A percentile compares a stretch with the other conserved stretches of the same genome.
Evolutionary conservation across 2,113 vertebrate genomes (phyloP).

Genomic region (Nipponia nippon): DNA sequence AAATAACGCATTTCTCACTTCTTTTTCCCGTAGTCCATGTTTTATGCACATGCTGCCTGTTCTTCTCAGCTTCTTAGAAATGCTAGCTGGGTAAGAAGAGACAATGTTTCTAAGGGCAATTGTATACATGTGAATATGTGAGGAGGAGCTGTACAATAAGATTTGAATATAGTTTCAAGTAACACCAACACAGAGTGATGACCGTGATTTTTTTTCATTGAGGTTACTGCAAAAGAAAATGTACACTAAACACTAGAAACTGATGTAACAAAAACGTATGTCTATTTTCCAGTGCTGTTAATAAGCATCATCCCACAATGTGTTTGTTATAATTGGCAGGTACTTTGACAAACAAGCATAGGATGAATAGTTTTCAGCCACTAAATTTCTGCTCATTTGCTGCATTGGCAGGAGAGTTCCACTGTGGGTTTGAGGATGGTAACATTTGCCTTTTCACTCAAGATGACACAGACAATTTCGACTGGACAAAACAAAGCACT

Average conservation of each 20-base stretch:
- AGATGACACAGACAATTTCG: conserved; percentile 95
- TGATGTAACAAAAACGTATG: fast-evolving
- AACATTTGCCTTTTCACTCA: conserved; percentile 96
- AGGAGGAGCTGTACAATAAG: neutral
- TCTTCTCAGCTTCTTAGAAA: neutral
- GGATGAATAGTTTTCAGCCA: too few species aligned
- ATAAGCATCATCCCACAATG: neutral
- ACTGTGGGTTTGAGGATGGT: conserved; percentile 96
- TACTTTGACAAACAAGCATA: neutral
- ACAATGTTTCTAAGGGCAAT: neutral
- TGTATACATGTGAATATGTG: neutral
- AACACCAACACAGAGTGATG: neutral
- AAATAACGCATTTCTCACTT: neutral
- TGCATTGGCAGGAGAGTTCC: conserved; percentile 88
- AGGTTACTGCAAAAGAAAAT: neutral
- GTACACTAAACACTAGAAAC: neutral
- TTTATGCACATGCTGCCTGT: neutral
- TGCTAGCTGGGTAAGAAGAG: neutral
- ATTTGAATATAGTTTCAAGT: neutral
- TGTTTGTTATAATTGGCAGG: too few species aligned
- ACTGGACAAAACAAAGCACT: conserved; percentile 97
- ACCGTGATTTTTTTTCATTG: fast-evolving
- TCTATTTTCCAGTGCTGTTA: neutral
- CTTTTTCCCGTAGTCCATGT: fast-evolving
- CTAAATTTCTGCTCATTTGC: neutral